Conservation (phyloP, 2,113 vertebrate species). For the Muntiacus muntjak region DNA sequence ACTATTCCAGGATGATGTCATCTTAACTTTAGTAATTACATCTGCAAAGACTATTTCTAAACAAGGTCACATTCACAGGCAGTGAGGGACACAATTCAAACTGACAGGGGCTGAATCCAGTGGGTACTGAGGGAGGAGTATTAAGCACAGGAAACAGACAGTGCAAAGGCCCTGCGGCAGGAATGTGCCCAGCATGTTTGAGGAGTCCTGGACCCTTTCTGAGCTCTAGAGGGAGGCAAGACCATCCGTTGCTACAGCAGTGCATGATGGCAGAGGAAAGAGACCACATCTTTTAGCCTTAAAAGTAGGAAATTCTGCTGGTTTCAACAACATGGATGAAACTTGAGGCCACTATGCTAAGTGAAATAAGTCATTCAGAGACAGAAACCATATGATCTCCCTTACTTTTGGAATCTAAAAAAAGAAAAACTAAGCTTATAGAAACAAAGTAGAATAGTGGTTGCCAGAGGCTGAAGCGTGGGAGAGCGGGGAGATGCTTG, state of each 20-base stretch:
- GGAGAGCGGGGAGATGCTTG: not conserved
- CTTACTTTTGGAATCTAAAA: not conserved
- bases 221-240: not conserved
- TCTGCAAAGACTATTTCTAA: not conserved
- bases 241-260: not conserved
- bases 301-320: not conserved
- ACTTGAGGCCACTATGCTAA: not conserved
- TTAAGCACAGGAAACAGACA: not conserved
- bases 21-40: not conserved
- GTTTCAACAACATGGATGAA: not conserved
- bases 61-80: not conserved
- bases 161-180: not conserved
- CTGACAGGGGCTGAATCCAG: no score
- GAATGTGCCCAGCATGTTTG: not conserved
- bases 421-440: not conserved
- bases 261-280: not conserved
- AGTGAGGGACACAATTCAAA: not conserved
- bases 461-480: not conserved
- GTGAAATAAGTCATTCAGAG: not conserved
- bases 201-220: not conserved
- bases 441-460: not conserved
- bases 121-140: not conserved
- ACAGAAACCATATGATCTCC: not conserved
- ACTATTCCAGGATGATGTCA: not conserved
- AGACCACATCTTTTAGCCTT: not conserved